Evolutionary conservation across 2,113 vertebrate genomes (phyloP), one percentile per base, ranked within the genome.

Genomic region (Sminthopsis crassicaudata): DNA sequence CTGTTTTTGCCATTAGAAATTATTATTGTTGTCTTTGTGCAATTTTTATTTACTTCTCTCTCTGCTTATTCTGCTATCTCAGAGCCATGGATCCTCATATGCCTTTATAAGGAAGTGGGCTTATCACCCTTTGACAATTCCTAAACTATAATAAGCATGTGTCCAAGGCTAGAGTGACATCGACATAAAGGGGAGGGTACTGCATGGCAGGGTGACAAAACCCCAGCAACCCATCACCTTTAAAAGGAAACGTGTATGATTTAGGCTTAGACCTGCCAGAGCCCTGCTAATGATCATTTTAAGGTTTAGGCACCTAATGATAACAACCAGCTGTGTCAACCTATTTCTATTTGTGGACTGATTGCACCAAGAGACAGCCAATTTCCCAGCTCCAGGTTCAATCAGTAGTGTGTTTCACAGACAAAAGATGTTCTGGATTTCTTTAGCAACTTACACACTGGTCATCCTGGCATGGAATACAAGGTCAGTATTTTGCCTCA

Each of bases 101-200:
- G 90, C 84, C 88, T 27, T 22, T 52, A n/a, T 54, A 48, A 90
- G 51, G 36, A 92, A 30, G 8, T 88, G 57, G n/a, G 93, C 8
- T 52, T 92, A 46, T 16, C 89, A 46, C 24, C 27, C 94, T 46
- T 26, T 94, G 90, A 91, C 94, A 96, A 88, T 60, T 55, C 90
- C 84, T 92, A 97, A 95, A 48, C 48, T 84, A 19, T 94, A 94
- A 93, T 36, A 96, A 92, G 89, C 89, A 89, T 1, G 36, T 90
- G 94, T 84, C 67, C 42, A 96, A 93, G 93, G 92, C 84, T 95
- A 96, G 96, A 97, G 8, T 9, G 46, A 96, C 50, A 90, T 12
- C 48, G 91, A 95, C 91, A 23, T 14, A 53, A 26, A 92, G 10
- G 42, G 89, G 42, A 90, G n/a, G 55, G 57, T 12, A 30, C 22